Evolutionary conservation across 2,888 invertebrate species (phyloP), one percentile per base, ranked within the genome.

Genomic region (Ctena decussata): DNA sequence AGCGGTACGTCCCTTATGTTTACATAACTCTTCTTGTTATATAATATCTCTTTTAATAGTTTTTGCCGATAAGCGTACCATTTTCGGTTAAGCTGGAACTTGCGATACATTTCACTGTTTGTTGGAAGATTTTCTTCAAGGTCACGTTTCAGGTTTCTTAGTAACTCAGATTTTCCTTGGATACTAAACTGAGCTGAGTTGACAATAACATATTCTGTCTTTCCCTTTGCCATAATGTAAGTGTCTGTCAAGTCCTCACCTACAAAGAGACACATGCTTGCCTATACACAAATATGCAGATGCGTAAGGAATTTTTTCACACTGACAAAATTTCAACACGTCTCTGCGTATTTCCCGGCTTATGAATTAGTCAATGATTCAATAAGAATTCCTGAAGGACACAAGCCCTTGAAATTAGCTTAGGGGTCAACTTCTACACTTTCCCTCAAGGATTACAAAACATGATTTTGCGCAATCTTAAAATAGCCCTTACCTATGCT

Each of bases 161-260:
- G 70, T 27, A 87, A 77, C 37, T 91, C 90, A 6, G 82, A 87
- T 46, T 91, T 89, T 1, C 86, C 85, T 49, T 90, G 86, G 27
- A 91, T 90, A 65, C 89, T 86, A 73, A 91, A 93, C 70, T 87
- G 86, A 11, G 90, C 87, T 0, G 87, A 74, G 65, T 92, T 92
- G 8, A 93, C 80, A 11, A 87, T 11, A 15, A 93, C 41, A 74
- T 89, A 86, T 80, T 91, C 90, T 6, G 89, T 88, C 71, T 90
- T 91, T 5, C 89, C 91, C n/a, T 86, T 82, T 1, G 92, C 78
- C n/a, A 93, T 73, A 18, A 93, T 85, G 82, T 85, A 92, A 0
- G 90, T 90, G 53, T 92, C 88, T n/a, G 71, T 85, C 15, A 93
- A 75, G 81, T 88, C 83, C 70, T 93, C 93, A 30, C 93, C 93